Percentiles rank a stretch among this genome's conserved stretches.
These are phyloP conservation scores for Aphaenogaster ashmeadi DNA, from an alignment of 1,140 invertebrate genomes.

Conservation along the genomic window DNA sequence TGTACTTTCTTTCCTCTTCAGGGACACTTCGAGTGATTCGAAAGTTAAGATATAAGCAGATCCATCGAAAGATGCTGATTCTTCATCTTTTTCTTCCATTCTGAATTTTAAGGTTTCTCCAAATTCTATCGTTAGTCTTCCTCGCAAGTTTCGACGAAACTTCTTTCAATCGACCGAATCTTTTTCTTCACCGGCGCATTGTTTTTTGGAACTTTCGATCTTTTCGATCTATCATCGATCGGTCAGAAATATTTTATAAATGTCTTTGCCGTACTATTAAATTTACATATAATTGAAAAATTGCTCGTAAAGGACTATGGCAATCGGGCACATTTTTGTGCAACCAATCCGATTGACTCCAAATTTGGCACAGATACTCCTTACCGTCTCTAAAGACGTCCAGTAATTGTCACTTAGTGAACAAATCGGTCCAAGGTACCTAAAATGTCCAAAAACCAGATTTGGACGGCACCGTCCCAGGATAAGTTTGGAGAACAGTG, in stretches of 20 bases:
- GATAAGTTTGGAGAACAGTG: too few relatives aligned
- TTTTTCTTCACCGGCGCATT: not conserved
- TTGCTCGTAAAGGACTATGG: not conserved
- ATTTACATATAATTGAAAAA: conserved; percentile 6
- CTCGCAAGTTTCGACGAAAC: not conserved
- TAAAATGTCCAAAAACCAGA: too few relatives aligned
- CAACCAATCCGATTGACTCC: too few relatives aligned
- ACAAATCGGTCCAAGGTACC: too few relatives aligned
- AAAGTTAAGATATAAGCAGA: not conserved
- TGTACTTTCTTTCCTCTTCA: not conserved
- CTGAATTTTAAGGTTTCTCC: not conserved
- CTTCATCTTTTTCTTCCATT: not conserved
- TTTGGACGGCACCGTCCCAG: too few relatives aligned
- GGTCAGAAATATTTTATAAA: not conserved
- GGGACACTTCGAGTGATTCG: not conserved
- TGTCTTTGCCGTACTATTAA: not conserved
- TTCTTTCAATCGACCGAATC: not conserved
- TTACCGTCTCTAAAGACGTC: too few relatives aligned
- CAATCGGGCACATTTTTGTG: too few relatives aligned
- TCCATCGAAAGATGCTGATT: not conserved
- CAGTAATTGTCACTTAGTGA: too few relatives aligned
- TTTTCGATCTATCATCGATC: not conserved
- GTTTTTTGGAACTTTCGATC: not conserved
- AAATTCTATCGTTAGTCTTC: not conserved
- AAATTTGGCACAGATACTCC: too few relatives aligned